A percentile compares a stretch with the other conserved stretches of the same genome.
phyloP scores from a whole-genome alignment of 2,797 vertebrate genomes.

The Acanthurus leucopareius region DNA sequence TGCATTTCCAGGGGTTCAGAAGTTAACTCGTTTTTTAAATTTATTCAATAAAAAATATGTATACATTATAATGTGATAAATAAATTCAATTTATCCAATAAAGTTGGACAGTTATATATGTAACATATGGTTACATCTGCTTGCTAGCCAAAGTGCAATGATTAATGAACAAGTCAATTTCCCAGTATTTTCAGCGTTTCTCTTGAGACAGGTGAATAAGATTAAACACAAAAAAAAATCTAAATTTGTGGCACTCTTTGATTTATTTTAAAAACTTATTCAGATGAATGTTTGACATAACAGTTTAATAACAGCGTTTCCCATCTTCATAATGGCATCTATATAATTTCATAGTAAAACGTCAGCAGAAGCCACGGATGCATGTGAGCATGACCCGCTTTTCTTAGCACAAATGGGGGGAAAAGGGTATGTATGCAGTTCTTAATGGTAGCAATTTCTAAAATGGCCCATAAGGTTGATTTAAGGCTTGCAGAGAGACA shows the following conservation, averaged over 20 bases:
- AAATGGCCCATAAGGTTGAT: slow-evolving; percentile 83
- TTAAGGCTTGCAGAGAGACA: slow-evolving; percentile 73
- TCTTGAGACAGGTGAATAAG: too few relatives aligned
- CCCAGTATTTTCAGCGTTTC: too few relatives aligned
- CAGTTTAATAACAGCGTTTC: not conserved
- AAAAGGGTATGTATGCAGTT: slow-evolving; percentile 76
- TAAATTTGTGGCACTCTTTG: too few relatives aligned
- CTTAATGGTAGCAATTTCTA: slow-evolving; percentile 80
- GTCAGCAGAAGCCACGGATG: slow-evolving; percentile 47
- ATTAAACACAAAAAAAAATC: too few relatives aligned
- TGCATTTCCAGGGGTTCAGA: not conserved
- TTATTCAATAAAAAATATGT: too few relatives aligned
- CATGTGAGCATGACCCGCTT: slow-evolving; percentile 41
- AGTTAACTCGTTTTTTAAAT: not conserved
- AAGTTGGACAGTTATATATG: too few relatives aligned
- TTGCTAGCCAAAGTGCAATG: too few relatives aligned
- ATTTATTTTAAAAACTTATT: slow-evolving; percentile 13
- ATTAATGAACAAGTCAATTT: too few relatives aligned
- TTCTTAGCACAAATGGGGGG: slow-evolving; percentile 62
- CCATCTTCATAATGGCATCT: not conserved
- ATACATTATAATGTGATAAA: too few relatives aligned
- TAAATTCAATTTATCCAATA: too few relatives aligned
- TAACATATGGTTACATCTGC: too few relatives aligned
- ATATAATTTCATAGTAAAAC: slow-evolving; percentile 53
- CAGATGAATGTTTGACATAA: slow-evolving; percentile 1